Evolutionary conservation across 2,797 vertebrate species (phyloP), one percentile per base, ranked within the genome.

Genomic region (Gymnothorax reevesii): DNA sequence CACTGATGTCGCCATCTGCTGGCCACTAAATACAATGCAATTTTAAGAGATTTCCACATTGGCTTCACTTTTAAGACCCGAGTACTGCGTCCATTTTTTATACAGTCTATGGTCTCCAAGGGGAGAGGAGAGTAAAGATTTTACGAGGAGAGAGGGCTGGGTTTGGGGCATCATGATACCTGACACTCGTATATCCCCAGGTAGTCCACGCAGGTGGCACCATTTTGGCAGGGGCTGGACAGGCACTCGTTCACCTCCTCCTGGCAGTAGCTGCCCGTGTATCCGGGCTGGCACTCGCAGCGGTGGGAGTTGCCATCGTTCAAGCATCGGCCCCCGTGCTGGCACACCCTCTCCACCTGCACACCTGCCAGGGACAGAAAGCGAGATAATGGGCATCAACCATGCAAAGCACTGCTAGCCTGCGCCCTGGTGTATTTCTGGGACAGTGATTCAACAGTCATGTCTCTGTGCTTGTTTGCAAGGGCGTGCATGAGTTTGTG

Each of bases 161-260:
- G 9, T 54, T 1, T 27, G 15, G 3, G 54, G 20, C 17, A 7
- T 1, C 22, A 20, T 13, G n/a, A 2, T 93, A 99, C 98, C 92
- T 95, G 90, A 0, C 98, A 99, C 88, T 96, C 92, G 79, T 98
- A 99, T 33, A 95, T 96, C 0, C 96, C 95, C 87, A 97, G 93
- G 92, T 98, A 97, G 91, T 97, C 98, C 9, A 86, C 91, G 94
- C 98, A 99, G 69, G 95, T 97, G 12, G 97, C 97, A 42, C 97
- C 97, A 0, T 99, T 98, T 87, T 95, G 96, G 94, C 98, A 99
- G 2, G 98, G 98, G 89, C 96, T 97, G 83, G 98, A 97, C 0
- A 94, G 92, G 7, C 98, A 99, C 91, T 99, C 98, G 0, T 98
- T 90, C 0, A 98, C 95, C 90, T 95, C 96, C 59, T 94, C 93